Conservation (phyloP, 2,113 vertebrate genomes). For the Gymnogyps californianus region DNA sequence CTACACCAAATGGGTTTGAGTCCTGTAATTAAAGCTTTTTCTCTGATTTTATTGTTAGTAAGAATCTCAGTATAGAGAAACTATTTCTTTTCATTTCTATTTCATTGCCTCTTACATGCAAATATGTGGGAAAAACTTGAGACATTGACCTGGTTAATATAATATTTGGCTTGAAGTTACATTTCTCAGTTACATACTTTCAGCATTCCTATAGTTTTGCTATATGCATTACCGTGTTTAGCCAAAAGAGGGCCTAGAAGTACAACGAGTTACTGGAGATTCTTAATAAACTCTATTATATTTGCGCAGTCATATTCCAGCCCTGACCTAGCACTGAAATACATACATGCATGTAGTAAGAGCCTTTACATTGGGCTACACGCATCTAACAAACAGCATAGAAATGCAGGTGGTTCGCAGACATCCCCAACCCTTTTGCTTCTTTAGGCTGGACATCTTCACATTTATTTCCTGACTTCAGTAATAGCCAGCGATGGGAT, state of each 20-base stretch:
- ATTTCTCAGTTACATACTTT: neutral
- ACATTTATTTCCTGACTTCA: neutral
- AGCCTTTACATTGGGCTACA: neutral
- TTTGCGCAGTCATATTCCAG: neutral
- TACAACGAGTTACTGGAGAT: neutral
- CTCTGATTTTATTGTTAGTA: neutral
- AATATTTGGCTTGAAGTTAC: neutral
- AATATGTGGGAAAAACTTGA: neutral
- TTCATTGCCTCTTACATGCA: neutral
- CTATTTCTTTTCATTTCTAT: neutral
- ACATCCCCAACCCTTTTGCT: neutral
- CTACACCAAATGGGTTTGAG: neutral
- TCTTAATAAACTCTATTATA: neutral
- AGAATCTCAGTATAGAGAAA: neutral
- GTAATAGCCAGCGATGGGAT: neutral
- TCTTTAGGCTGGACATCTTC: neutral
- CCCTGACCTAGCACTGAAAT: neutral
- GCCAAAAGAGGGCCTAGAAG: slow-evolving; percentile 42
- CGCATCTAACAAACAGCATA: neutral
- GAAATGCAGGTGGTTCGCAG: neutral
- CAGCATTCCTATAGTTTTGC: neutral
- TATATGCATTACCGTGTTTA: neutral
- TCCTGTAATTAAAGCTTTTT: neutral
- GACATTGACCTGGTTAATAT: neutral
- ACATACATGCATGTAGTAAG: neutral